Percentiles rank a stretch among this genome's conserved stretches.
phyloP scores from a whole-genome alignment of 2,888 invertebrate species.

The Plebejus argus region DNA sequence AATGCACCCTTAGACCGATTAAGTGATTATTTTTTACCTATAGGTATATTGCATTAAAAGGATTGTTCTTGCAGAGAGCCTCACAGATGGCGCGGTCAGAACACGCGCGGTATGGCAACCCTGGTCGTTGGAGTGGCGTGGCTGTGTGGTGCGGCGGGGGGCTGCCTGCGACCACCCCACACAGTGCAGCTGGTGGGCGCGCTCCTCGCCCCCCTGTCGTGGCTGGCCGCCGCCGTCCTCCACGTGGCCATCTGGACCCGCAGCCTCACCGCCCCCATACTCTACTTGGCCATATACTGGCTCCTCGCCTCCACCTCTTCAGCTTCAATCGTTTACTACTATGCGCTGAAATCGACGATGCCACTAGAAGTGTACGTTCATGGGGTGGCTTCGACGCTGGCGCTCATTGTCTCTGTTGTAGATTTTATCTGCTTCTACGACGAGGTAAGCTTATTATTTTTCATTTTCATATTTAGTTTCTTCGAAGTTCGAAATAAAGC shows the following conservation, averaged over 20 bases:
- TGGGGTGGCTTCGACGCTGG: constrained; percentile 53
- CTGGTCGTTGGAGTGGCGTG: constrained; percentile 57
- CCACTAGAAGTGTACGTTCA: constrained; percentile 63
- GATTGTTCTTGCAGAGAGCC: constrained; percentile 41
- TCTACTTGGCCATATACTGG: constrained; percentile 75
- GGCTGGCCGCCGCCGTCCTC: constrained; percentile 68
- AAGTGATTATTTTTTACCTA: too few relatives aligned
- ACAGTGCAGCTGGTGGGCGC: constrained; percentile 60
- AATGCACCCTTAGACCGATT: background rate
- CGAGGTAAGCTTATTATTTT: constrained; percentile 63
- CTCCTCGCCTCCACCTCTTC: constrained; percentile 60
- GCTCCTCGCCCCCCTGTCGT: constrained; percentile 62
- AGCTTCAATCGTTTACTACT: constrained; percentile 58
- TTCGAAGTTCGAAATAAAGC: background rate
- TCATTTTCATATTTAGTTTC: too few relatives aligned
- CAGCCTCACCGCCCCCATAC: constrained; percentile 64
- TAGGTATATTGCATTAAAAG: background rate
- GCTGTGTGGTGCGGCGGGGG: constrained; percentile 62
- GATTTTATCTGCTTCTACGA: constrained; percentile 73
- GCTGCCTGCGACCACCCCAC: constrained; percentile 55
- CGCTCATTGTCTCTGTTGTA: constrained; percentile 58
- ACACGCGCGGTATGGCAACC: constrained; percentile 62
- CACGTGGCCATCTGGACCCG: constrained; percentile 68
- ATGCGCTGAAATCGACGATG: constrained; percentile 46
- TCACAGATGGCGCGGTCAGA: constrained; percentile 66